Base-by-base conservation (phyloP, 53 echinoderm and acorn worm species). In the Paracentrotus lividus region DNA sequence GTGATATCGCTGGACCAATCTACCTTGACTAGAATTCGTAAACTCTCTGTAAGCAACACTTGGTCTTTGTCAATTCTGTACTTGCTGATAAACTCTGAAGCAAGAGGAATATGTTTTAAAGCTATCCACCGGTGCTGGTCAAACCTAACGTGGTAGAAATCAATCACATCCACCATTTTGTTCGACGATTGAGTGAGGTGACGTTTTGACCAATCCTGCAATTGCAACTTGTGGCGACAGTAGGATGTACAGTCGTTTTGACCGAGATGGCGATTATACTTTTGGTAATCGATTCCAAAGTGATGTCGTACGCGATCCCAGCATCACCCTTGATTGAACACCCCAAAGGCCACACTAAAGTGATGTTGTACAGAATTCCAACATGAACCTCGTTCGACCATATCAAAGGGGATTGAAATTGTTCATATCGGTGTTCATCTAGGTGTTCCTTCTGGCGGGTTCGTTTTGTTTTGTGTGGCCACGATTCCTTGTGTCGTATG, bases 51-150 rank as follows among this genome's bases (percentile, higher is more conserved):
- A 21, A 81, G 2, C 81, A 14, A 43, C 14, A 21, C 81, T 26
- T 81, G 27, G 21, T n/a, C 47, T 12, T 47, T 45, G 18, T 26
- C 47, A 10, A 1, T 27, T 8, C 24, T 81, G 6, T 81, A 81
- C 47, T n/a, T 81, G 9, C 27, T 81, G 81, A 81, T n/a, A 8
- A 81, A 81, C 47, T 44, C 47, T 26, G 81, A 81, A 81, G 27
- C 81, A 18, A 36, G 72, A 72, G 32, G 72, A 15, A 40, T 72
- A 1, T 72, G 72, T 32, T 38, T 47, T 10, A 26, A 45, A 47
- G 81, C n/a, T 1, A 2, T 81, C 3, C 12, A 26, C 12, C 26
- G 8, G 4, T 45, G 81, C 81, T 38, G n/a, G n/a, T n/a, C n/a
- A n/a, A n/a, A n/a, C n/a, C n/a, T n/a, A n/a, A n/a, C n/a, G n/a